A percentile compares a stretch with the other conserved stretches of the same genome.
Conservation (phyloP, 2,797 vertebrate genomes). For the Schizopygopsis malacanthus region DNA sequence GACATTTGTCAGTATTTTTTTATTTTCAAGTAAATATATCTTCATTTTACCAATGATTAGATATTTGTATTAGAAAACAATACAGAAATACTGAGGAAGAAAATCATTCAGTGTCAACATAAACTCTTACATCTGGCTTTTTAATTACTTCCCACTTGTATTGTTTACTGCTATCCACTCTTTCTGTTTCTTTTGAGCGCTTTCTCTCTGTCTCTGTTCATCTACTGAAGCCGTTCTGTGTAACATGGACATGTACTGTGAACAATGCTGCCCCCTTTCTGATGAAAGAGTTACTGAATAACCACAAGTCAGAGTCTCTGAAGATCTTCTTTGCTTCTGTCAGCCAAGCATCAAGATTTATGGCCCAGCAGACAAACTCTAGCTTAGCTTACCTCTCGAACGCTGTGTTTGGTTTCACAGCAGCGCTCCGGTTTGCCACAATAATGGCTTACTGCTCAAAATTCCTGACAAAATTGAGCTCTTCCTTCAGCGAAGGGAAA, state of each 20-base stretch:
- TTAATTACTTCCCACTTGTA: neutral
- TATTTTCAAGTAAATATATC: neutral
- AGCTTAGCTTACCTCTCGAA: slow-evolving; percentile 23
- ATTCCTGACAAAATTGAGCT: slow-evolving; percentile 74
- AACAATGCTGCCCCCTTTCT: slow-evolving; percentile 85
- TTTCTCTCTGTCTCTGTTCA: neutral
- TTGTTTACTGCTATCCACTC: neutral
- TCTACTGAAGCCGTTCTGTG: neutral
- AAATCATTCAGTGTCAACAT: neutral
- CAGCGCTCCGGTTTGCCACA: slow-evolving; percentile 14
- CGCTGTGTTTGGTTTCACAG: slow-evolving; percentile 18
- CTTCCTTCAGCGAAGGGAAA: slow-evolving; percentile 70
- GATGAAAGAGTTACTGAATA: slow-evolving; percentile 64
- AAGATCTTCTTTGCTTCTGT: slow-evolving; percentile 29
- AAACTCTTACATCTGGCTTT: neutral
- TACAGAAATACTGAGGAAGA: neutral
- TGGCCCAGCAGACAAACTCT: no score
- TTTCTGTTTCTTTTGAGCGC: neutral
- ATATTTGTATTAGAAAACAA: neutral
- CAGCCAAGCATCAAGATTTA: neutral
- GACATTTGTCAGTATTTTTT: neutral
- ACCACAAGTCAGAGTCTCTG: neutral
- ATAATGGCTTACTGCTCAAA: slow-evolving; percentile 67
- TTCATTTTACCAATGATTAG: neutral
- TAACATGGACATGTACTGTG: slow-evolving; percentile 28